Conservation (phyloP, 1,140 invertebrate species). For the Frieseomelitta varia region DNA sequence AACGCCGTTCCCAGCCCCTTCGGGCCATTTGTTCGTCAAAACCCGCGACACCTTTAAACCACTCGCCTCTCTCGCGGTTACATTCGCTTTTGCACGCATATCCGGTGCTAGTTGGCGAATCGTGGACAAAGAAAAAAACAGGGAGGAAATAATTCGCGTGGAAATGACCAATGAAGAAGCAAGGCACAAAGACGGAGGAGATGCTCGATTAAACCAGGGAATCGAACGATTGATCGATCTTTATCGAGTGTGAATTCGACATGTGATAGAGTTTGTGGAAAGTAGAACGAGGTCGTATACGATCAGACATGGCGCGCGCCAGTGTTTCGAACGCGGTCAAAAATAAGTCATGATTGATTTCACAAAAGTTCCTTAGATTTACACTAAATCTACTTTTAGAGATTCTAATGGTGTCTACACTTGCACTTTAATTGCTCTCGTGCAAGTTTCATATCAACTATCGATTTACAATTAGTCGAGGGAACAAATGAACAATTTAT, state of each 20-base stretch:
- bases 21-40: conserved; percentile 22
- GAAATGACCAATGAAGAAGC: background rate
- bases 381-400: no score
- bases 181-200: background rate
- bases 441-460: no score
- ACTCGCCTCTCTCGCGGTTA: conserved; percentile 48
- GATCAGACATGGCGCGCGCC: background rate
- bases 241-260: background rate
- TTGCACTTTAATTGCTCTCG: no score
- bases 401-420: no score
- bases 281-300: background rate
- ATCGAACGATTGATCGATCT: conserved; percentile 11
- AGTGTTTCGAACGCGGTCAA: no score
- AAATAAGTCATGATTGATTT: no score
- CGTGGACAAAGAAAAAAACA: background rate
- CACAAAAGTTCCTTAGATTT: no score
- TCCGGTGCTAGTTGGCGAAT: background rate
- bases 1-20: background rate
- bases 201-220: background rate
- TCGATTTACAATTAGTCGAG: no score
- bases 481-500: background rate
- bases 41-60: conserved; percentile 45
- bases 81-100: background rate
- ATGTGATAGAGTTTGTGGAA: background rate
- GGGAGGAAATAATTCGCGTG: background rate